Percentiles rank a stretch among this genome's conserved stretches.
phyloP scores from a whole-genome alignment of 2,113 vertebrate genomes.

The Chaetorhynchus papuensis region DNA sequence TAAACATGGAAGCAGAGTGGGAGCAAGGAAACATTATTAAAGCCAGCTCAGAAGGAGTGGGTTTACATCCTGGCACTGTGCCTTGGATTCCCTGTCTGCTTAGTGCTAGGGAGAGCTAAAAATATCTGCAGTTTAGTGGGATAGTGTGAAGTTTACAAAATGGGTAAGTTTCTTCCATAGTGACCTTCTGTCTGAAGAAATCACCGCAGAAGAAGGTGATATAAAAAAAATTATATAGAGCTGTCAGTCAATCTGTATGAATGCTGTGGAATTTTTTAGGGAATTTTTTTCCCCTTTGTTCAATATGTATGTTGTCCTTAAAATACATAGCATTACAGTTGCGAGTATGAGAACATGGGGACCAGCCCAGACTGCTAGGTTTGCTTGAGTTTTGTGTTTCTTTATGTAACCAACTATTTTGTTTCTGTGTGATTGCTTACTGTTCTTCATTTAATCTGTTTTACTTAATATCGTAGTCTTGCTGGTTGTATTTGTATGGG shows the following conservation, averaged over 20 bases:
- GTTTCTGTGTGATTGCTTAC: not conserved
- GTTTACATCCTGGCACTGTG: conserved; percentile 31
- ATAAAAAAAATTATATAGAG: not conserved
- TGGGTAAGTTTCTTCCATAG: not conserved
- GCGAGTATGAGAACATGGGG: not conserved
- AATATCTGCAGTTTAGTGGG: not conserved
- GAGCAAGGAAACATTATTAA: not conserved
- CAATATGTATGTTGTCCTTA: not conserved
- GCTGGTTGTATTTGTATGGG: not conserved
- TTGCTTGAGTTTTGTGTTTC: not conserved
- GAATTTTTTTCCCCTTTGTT: not conserved
- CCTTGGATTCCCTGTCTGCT: not conserved
- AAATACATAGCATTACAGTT: not conserved
- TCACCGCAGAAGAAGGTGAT: not conserved
- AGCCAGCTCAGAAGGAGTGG: conserved; percentile 28
- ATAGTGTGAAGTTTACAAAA: not conserved
- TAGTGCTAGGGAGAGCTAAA: conserved; percentile 10
- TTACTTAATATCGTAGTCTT: not conserved
- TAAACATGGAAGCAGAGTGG: not conserved
- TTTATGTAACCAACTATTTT: not conserved
- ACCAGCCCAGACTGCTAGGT: not conserved
- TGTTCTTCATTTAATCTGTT: not conserved
- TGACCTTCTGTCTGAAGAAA: not conserved
- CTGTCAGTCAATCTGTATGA: not conserved
- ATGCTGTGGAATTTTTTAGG: not conserved